These are phyloP conservation scores for Patella pellucida DNA, from an alignment of 2,888 invertebrate genomes.

Conservation along the genomic window DNA sequence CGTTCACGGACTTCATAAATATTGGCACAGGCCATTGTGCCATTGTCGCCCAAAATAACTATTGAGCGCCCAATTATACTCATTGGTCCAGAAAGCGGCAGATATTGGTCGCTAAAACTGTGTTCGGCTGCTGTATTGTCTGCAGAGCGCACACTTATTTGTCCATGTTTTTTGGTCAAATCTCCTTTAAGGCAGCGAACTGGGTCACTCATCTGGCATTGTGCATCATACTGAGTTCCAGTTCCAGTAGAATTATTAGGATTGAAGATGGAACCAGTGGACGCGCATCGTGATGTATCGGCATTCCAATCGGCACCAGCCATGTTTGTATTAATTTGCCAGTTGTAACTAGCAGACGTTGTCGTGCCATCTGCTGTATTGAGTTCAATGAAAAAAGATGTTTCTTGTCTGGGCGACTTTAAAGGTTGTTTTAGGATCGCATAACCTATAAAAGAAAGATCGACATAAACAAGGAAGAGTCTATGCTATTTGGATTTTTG, in stretches of 20 bases:
- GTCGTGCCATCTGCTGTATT: conserved; percentile 87
- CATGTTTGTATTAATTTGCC: conserved; percentile 80
- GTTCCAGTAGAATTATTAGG: conserved; percentile 77
- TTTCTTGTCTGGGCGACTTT: conserved; percentile 87
- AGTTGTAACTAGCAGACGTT: conserved; percentile 75
- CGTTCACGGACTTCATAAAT: conserved; percentile 37
- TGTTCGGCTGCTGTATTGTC: conserved; percentile 17
- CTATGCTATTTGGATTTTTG: too few species aligned
- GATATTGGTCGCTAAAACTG: conserved; percentile 81
- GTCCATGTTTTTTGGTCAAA: conserved; percentile 72
- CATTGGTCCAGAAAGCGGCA: conserved; percentile 83
- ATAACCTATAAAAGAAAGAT: conserved; percentile 75
- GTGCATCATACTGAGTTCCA: conserved; percentile 42
- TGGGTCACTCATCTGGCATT: conserved; percentile 76
- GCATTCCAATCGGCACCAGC: conserved; percentile 33
- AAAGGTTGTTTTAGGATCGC: conserved; percentile 86
- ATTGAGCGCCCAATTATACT: conserved; percentile 85
- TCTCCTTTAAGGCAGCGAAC: conserved; percentile 92
- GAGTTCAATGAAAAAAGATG: conserved; percentile 85
- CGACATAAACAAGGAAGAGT: too few species aligned
- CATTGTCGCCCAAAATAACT: conserved; percentile 83
- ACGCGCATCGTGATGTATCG: conserved; percentile 74
- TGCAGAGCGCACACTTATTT: conserved; percentile 39
- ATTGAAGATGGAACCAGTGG: conserved; percentile 83
- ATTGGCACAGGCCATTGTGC: conserved; percentile 82